A percentile compares a stretch with the other conserved stretches of the same genome.
Evolutionary conservation across 2,888 invertebrate genomes (phyloP).

Genomic region (Drosophila leonis): DNA sequence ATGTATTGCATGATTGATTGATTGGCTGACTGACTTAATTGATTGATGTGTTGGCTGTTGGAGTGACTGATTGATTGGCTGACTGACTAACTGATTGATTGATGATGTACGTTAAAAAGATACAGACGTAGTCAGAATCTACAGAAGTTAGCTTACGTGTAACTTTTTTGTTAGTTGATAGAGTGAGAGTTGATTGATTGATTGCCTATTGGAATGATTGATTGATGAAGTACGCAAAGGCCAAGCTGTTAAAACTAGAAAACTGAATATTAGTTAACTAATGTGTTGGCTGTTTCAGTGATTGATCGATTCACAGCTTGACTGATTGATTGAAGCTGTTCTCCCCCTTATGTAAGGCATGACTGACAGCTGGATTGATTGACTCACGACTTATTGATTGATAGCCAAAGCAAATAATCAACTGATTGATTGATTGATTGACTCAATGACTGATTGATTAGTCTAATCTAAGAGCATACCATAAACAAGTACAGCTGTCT

Average conservation of each 20-base stretch:
- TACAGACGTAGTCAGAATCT: no score
- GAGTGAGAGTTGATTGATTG: no score
- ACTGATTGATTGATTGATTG: not conserved
- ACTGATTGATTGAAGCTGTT: not conserved
- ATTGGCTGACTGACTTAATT: no score
- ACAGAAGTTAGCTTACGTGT: not conserved
- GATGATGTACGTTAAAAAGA: not conserved
- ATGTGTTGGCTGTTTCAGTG: no score
- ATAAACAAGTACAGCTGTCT: not conserved
- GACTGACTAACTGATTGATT: not conserved
- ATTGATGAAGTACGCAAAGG: not conserved
- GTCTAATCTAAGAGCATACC: not conserved
- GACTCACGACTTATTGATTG: not conserved
- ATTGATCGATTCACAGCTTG: not conserved
- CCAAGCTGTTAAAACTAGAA: no score
- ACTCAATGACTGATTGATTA: not conserved
- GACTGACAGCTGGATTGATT: not conserved
- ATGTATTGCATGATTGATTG: no score
- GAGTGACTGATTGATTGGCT: not conserved
- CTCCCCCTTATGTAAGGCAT: no score
- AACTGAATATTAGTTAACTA: no score
- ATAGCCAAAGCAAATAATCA: no score
- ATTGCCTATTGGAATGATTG: not conserved
- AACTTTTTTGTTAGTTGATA: not conserved
- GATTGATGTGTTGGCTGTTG: no score